These are phyloP conservation scores for Magallana ariakensis DNA, from an alignment of 1,140 invertebrate species.

Conservation along the genomic window DNA sequence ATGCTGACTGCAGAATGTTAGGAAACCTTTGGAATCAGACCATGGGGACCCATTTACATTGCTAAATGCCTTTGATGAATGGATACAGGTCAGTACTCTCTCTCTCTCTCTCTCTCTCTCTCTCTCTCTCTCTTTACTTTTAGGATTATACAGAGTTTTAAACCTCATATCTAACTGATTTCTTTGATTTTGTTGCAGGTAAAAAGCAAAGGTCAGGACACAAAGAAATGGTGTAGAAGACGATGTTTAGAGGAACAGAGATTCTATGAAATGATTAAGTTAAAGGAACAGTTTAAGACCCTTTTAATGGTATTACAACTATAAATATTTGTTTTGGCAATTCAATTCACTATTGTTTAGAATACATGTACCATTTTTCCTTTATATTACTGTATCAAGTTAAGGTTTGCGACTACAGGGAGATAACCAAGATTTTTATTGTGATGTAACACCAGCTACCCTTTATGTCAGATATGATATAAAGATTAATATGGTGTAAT, in stretches of 20 bases:
- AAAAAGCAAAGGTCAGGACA: slow-evolving; percentile 79
- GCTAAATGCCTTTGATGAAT: slow-evolving; percentile 92
- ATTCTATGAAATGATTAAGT: slow-evolving; percentile 97
- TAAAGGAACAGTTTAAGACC: slow-evolving; percentile 93
- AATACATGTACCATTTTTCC: too few relatives aligned
- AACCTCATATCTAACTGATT: background rate
- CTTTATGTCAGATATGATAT: too few relatives aligned
- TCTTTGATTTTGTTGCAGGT: slow-evolving; percentile 62
- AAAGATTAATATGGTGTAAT: too few relatives aligned
- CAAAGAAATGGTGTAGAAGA: slow-evolving; percentile 91
- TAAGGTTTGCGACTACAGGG: too few relatives aligned
- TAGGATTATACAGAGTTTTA: background rate
- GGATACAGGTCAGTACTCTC: slow-evolving; percentile 84
- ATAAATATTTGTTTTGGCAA: background rate
- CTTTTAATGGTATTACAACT: slow-evolving; percentile 85
- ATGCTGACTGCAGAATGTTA: slow-evolving; percentile 82
- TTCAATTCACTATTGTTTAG: too few relatives aligned
- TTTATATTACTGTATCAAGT: too few relatives aligned
- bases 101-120: background rate
- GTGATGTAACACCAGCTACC: too few relatives aligned
- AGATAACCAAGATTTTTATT: too few relatives aligned
- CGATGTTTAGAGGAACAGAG: slow-evolving; percentile 96
- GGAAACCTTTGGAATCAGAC: slow-evolving; percentile 92
- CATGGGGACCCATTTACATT: slow-evolving; percentile 97
- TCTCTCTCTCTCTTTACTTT: too few relatives aligned